Evolutionary conservation across 1,140 invertebrate genomes (phyloP).

Genomic region (Elymnias hypermnestra): DNA sequence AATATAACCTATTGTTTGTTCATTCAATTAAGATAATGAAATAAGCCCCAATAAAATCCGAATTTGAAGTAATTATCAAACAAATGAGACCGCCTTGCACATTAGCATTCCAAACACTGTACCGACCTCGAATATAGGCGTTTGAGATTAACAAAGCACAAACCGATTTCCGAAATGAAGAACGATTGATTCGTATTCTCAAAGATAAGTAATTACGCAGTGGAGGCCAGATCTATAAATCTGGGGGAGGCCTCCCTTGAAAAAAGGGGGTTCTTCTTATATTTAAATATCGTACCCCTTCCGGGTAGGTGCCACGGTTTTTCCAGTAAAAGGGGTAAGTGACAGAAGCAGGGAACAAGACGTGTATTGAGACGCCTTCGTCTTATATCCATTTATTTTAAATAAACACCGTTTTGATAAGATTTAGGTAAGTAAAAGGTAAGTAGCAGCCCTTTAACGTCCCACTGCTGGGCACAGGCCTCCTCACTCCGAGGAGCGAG

Average conservation of each 20-base stretch:
- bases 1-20: too few species aligned
- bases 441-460: too few species aligned
- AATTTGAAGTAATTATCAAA: conserved; percentile 21
- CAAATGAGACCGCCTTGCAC: conserved; percentile 12
- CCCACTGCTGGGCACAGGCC: too few species aligned
- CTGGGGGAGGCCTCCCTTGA: conserved; percentile 56
- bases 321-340: conserved; percentile 75
- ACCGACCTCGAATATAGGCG: conserved; percentile 11
- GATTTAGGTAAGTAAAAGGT: too few species aligned
- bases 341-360: conserved; percentile 61
- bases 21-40: too few species aligned
- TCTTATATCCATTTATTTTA: conserved; percentile 1
- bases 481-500: too few species aligned
- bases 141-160: conserved; percentile 26
- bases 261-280: conserved; percentile 74
- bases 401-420: background rate
- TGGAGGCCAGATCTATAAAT: conserved; percentile 71
- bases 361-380: conserved; percentile 27
- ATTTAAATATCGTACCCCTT: conserved; percentile 75
- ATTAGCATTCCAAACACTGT: conserved; percentile 24
- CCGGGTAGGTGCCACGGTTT: conserved; percentile 74
- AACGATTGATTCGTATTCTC: conserved; percentile 70
- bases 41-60: background rate
- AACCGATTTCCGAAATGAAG: conserved; percentile 30
- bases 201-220: conserved; percentile 74